phyloP scores from a whole-genome alignment of 2,113 vertebrate species.

The Psephotus haematonotus region DNA sequence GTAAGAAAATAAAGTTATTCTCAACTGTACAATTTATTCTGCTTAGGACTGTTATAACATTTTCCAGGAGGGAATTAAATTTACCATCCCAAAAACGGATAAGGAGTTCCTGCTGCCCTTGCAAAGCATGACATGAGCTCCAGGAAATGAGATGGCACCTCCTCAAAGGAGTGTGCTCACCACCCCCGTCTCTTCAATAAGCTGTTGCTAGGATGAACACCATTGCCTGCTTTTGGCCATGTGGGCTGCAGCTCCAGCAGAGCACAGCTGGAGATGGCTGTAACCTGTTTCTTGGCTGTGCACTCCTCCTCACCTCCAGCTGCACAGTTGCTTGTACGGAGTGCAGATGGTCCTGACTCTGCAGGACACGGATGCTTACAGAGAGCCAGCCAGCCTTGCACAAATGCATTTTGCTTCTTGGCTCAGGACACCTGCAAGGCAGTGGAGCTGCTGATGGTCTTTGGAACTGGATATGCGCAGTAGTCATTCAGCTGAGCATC shows the following conservation, averaged over 20 bases:
- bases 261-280: neutral
- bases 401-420: neutral
- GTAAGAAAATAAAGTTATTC: neutral
- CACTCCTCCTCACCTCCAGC: neutral
- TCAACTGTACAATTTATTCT: neutral
- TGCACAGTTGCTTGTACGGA: neutral
- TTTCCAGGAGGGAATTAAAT: neutral
- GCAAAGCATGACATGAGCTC: neutral
- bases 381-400: neutral
- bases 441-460: too few relatives aligned
- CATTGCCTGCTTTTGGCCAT: neutral
- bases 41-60: neutral
- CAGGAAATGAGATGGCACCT: neutral
- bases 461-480: neutral
- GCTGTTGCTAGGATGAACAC: neutral
- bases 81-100: neutral
- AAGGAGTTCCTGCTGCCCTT: neutral
- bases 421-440: accelerated
- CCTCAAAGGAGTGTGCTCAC: accelerated
- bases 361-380: neutral
- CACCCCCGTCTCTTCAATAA: neutral
- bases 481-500: neutral
- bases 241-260: neutral
- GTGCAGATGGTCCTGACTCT: too few relatives aligned
- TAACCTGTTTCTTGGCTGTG: too few relatives aligned